Evolutionary conservation across 2,113 vertebrate species (phyloP).

Genomic region (Conger conger): DNA sequence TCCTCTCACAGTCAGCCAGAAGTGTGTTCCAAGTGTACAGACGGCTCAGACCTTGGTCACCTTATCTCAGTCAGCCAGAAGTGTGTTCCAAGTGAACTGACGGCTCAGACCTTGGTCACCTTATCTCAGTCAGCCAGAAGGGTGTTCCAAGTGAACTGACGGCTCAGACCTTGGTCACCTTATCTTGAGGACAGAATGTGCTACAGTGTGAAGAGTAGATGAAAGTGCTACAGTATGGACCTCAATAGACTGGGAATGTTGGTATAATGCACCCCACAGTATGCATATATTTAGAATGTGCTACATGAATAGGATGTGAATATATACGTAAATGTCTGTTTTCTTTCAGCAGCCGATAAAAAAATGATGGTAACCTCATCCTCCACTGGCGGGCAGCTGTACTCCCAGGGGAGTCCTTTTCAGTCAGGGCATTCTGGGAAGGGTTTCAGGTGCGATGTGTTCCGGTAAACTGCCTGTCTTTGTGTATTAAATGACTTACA

Average conservation of each 20-base stretch:
- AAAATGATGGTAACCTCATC: constrained; percentile 94
- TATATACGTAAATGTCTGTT: constrained; percentile 2
- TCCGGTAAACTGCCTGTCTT: background rate
- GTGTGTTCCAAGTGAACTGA: no score
- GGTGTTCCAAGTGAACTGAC: no score
- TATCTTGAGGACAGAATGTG: no score
- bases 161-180: no score
- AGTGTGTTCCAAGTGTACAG: no score
- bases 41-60: no score
- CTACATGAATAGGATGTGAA: constrained; percentile 2
- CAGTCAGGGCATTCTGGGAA: constrained; percentile 90
- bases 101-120: no score
- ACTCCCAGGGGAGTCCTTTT: constrained; percentile 91
- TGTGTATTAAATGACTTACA: background rate
- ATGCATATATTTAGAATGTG: background rate
- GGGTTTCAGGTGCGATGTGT: constrained; percentile 81
- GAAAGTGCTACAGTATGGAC: background rate
- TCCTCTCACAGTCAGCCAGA: background rate
- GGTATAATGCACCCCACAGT: background rate
- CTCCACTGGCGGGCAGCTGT: constrained; percentile 85
- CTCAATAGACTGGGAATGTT: background rate
- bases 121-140: background rate
- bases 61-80: background rate
- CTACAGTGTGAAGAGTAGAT: no score
- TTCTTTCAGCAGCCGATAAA: constrained; percentile 82